Base-by-base conservation (phyloP, 35 echinoderm and acorn worm species). In the Heliocidaris erythrogramma region DNA sequence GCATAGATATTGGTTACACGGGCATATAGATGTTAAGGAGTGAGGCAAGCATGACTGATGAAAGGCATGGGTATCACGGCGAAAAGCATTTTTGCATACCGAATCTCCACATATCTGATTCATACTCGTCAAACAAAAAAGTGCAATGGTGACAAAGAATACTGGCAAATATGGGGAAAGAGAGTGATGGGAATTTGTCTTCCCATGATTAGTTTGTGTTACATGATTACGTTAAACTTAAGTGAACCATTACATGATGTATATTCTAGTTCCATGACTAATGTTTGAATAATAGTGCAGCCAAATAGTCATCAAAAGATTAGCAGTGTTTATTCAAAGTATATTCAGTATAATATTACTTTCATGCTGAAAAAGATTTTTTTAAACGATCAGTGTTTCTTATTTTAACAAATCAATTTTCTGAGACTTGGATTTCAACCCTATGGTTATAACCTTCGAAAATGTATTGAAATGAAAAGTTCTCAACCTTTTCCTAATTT, bases 271-370 rank as follows among this genome's bases (percentile, higher is more conserved):
- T n/a, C 65, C 65, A n/a, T 78, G 65, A 78, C 65, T 78, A 78
- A 78, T 78, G 65, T 78, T 78, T 78, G 65, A 78, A 78, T 78
- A 78, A 78, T 78, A 78, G 65, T 78, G 17, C 65, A 78, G 65
- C 5, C 17, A 78, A 24, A 78, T 27, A 78, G 65, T 78, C 65
- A 27, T 78, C 18, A 78, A n/a, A 78, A 78, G 21, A 78, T 4
- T 78, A n/a, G 65, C 21, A 78, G 27, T 78, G 18, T 27, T 27
- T 78, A 24, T 78, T 27, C 0, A 7, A 78, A 78, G 27, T 78
- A 78, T 17, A n/a, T 78, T 21, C 18, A 7, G 65, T 78, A 69
- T 78, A 78, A n/a, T 3, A n/a, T 27, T 78, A 27, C n/a, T n/a
- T n/a, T 18, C 60, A 69, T 24, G 60, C 60, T 69, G 5, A 69